Evolutionary conservation across 2,888 invertebrate species (phyloP).

Genomic region (Zygogramma bicolorata): DNA sequence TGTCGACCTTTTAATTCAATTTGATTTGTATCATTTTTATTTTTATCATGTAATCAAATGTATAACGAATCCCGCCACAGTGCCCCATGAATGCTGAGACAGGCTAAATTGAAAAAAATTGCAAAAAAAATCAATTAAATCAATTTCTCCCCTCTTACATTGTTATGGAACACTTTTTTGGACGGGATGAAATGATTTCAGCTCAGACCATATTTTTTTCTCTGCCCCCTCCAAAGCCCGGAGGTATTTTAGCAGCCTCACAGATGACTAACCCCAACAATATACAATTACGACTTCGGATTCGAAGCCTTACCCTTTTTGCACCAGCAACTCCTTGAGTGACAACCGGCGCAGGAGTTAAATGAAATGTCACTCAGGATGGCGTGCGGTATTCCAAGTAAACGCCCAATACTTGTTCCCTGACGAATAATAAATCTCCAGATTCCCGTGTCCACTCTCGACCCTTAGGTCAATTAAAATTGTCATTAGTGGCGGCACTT

Average conservation of each 20-base stretch:
- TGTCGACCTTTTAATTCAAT: no score
- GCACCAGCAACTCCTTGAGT: constrained; percentile 63
- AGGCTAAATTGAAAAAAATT: no score
- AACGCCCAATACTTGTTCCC: constrained; percentile 66
- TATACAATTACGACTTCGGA: constrained; percentile 26
- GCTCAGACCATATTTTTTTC: no score
- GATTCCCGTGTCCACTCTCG: constrained; percentile 46
- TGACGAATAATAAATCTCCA: constrained; percentile 65
- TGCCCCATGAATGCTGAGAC: no score
- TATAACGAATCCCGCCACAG: no score
- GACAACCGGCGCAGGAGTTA: constrained; percentile 66
- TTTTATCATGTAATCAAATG: no score
- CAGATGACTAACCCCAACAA: constrained; percentile 60
- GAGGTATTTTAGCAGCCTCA: constrained; percentile 64
- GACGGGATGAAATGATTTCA: no score
- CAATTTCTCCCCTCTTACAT: no score
- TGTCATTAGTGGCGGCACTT: constrained; percentile 35
- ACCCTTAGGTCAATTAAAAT: constrained; percentile 51
- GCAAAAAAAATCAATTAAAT: no score
- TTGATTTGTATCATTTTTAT: no score
- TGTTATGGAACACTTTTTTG: no score
- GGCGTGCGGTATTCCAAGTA: constrained; percentile 61
- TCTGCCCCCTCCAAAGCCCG: no score
- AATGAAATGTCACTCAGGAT: constrained; percentile 69
- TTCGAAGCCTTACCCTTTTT: constrained; percentile 51